Evolutionary conservation across 2,113 vertebrate species (phyloP), one percentile per base, ranked within the genome.

Genomic region (Sardina pilchardus): DNA sequence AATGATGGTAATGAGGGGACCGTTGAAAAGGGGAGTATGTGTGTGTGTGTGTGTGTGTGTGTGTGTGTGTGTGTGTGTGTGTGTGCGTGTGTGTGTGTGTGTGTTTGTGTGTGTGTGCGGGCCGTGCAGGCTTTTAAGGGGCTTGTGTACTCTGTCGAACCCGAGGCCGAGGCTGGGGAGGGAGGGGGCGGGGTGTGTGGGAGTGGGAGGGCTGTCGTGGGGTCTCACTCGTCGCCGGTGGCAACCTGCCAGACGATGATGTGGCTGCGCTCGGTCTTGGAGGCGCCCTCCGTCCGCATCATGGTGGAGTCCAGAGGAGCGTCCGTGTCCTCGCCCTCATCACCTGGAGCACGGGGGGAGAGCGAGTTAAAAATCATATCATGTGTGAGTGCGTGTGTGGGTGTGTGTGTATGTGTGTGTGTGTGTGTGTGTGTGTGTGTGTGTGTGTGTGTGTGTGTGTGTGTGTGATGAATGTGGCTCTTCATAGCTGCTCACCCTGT

Each of bases 181-280:
- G n/a, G n/a, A n/a, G n/a, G n/a, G n/a, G n/a, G n/a, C n/a, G n/a
- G n/a, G 1, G 67, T 26, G 67, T 14, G 8, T 14, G 83, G 87
- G 89, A 84, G 91, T 50, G 67, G 83, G 82, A 86, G 89, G 86
- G 82, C 81, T 67, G 53, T 24, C 1, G 19, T n/a, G 53, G 86
- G 91, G 39, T 36, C 16, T 98, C 95, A 99, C 88, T 98, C 97
- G 0, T 95, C 96, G 86, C 95, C 91, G 1, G 96, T 94, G 3
- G 96, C 95, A 86, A 99, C 98, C 94, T 99, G 98, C 98, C 98
- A 99, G 90, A 98, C 97, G 6, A 99, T 99, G 89, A 99, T 97
- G 94, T 99, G 98, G 93, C 98, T 99, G 89, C 95, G 96, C 93
- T 99, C 98, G 0, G 96, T 96, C 92, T 98, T 99, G 87, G 96